Conservation (phyloP, 2,888 invertebrate species). For the Rhodophaea formosa region DNA sequence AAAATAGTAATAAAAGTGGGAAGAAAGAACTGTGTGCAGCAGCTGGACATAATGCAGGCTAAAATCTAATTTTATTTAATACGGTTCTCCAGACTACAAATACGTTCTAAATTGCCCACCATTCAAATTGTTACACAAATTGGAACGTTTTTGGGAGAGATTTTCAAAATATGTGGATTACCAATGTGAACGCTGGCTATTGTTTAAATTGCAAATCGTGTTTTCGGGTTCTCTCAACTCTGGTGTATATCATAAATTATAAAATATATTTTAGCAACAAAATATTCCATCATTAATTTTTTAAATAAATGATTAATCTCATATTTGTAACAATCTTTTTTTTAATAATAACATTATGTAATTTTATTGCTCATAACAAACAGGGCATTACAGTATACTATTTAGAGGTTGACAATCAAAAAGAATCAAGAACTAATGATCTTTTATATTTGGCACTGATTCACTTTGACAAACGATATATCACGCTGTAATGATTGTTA, state of each 20-base stretch:
- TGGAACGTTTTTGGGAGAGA: no score
- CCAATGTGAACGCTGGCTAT: not conserved
- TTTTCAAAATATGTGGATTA: not conserved
- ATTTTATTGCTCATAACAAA: not conserved
- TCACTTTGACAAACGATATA: slow-evolving; percentile 44
- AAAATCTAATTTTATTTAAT: no score
- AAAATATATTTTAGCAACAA: not conserved
- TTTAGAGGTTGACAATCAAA: not conserved
- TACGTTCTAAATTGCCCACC: no score
- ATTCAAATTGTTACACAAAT: no score
- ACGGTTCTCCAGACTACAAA: not conserved
- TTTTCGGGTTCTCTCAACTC: not conserved
- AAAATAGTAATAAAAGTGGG: no score
- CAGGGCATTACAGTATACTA: not conserved
- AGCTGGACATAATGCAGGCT: no score
- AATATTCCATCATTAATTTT: not conserved
- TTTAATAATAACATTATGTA: not conserved
- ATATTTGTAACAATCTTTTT: not conserved
- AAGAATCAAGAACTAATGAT: slow-evolving; percentile 26
- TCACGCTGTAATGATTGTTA: slow-evolving; percentile 48
- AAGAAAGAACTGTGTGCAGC: no score
- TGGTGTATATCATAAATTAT: not conserved
- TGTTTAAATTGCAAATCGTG: not conserved
- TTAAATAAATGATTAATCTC: not conserved
- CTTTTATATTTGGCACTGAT: slow-evolving; percentile 32